Conservation (phyloP, 2,113 vertebrate genomes). For the Reinhardtius hippoglossoides region DNA sequence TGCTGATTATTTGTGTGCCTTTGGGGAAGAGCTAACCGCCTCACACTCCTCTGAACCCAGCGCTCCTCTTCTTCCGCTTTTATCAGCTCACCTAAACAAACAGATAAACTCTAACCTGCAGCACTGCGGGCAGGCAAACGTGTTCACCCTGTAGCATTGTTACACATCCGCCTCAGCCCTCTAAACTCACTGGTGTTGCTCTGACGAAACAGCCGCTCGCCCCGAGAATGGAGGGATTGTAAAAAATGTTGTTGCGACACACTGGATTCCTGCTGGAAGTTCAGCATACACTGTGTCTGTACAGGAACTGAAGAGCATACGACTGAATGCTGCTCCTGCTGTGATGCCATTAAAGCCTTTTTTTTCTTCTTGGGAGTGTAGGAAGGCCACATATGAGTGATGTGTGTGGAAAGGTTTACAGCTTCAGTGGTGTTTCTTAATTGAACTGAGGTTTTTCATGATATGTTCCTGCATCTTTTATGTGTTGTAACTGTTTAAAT, state of each 20-base stretch:
- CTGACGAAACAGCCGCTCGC: conserved; percentile 46
- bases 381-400: background rate
- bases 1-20: background rate
- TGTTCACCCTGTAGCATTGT: conserved; percentile 44
- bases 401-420: conserved; percentile 11
- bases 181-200: conserved; percentile 12
- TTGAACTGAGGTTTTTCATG: background rate
- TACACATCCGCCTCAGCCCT: conserved; percentile 16
- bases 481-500: conserved; percentile 9
- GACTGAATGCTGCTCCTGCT: conserved; percentile 51
- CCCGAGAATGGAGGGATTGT: conserved; percentile 29
- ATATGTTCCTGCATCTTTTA: background rate
- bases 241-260: conserved; percentile 54
- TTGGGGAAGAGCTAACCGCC: background rate
- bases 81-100: background rate
- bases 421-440: background rate
- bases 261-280: conserved; percentile 52
- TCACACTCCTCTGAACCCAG: background rate
- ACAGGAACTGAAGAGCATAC: conserved; percentile 20
- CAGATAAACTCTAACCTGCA: background rate
- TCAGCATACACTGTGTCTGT: conserved; percentile 5
- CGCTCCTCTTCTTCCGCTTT: background rate
- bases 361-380: conserved; percentile 20
- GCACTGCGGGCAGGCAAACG: conserved; percentile 21
- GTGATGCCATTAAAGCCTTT: conserved; percentile 29